Evolutionary conservation across 2,113 vertebrate genomes (phyloP), one percentile per base, ranked within the genome.

Genomic region (Carlito syrichta): DNA sequence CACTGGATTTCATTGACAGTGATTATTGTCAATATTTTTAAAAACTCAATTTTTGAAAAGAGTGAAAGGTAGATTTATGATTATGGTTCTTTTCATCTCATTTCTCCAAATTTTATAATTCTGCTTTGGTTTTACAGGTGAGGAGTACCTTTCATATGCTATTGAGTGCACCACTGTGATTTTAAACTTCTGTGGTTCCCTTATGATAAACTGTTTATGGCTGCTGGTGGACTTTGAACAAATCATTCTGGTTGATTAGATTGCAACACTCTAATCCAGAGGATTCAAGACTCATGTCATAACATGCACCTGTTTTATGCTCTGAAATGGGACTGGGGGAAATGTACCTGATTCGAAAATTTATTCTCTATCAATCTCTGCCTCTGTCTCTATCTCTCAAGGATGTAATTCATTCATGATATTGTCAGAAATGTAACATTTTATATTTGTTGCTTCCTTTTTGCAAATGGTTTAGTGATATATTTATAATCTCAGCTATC

Each of bases 381-480:
- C 91, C 32, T 95, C 69, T 54, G 9, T 93, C 50, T 74, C 7
- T 35, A 0, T 86, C 54, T 91, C 60, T 93, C 50, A 95, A 92
- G 73, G 76, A 82, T 50, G 6, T 77, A 40, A 92, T 73, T 84
- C 76, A 81, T 22, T 93, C 76, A 79, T 27, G 74, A 73, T 92
- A 73, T 14, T 87, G 43, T 95, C 90, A 73, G 69, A 89, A 62
- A 32, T 56, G 1, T 86, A 89, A 63, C 45, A 95, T 96, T 92
- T 96, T 87, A 50, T 63, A 85, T 86, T 83, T 96, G 43, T 71
- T 95, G 43, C 27, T 86, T n/a, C n/a, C n/a, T 63, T 93, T 97
- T 92, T 92, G 63, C n/a, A 86, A 82, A 95, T 38, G 68, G 68
- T 96, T 95, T 83, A 45, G 76, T 88, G 86, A 94, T 96, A 6